Base-by-base conservation (phyloP, 1,140 invertebrate species). In the Conus ventricosus region DNA sequence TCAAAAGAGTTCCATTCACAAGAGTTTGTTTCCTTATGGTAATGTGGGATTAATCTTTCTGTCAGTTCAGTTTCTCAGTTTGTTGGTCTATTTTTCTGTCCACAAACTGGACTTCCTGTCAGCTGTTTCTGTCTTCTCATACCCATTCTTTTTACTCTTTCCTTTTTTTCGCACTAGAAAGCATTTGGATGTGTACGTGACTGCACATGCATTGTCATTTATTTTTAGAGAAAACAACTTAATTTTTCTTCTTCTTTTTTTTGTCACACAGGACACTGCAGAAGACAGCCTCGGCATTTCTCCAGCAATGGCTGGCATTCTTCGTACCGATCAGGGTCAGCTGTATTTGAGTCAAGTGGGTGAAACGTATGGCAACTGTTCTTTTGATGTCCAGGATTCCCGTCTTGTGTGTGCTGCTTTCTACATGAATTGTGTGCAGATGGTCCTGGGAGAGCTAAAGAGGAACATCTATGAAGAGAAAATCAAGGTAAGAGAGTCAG, bases 381-480 rank as follows among this genome's bases (percentile, higher is more conserved):
- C 82, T 23, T 60, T 84, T 13, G 82, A 84, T 11, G 55, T 84
- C 20, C 54, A 84, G 82, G 82, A 84, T 15, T 84, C 57, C 6
- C 11, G 54, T 27, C 4, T 84, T n/a, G 82, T 84, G 25, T 84
- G 82, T 63, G 82, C 55, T 13, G 82, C 55, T 15, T 54, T 23
- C n/a, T 17, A 84, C 55, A 63, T 84, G 82, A 84, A 67, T 20
- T 54, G 23, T 10, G 54, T 84, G 23, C 23, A 60, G 54, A 27
- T 11, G 25, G n/a, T 63, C 55, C 25, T 63, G 57, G 78, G 11
- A 23, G 53, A 83, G 20, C 20, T 83, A 5, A 15, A 57, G 17
- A 55, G 53, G 55, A 55, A 83, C 81, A n/a, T 83, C 51, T 13
- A 0, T 13, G 17, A n/a, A 6, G 25, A 10, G 20, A 84, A 63